These are phyloP conservation scores for Dexiosoma caninum DNA, from an alignment of 2,888 invertebrate species.

Conservation along the genomic window DNA sequence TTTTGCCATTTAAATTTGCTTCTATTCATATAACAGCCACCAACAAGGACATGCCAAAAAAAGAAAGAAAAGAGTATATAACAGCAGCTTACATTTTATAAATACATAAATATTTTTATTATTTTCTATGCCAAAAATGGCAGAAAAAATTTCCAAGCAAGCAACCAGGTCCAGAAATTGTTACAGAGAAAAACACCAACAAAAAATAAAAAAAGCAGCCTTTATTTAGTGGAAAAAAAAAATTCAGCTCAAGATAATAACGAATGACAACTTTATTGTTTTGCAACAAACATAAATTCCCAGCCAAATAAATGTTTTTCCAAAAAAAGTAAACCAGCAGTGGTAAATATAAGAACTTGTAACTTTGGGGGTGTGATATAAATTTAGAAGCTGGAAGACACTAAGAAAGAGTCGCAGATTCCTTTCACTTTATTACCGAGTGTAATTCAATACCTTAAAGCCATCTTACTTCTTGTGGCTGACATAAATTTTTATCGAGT, in stretches of 20 bases:
- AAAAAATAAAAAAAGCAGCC: constrained; percentile 15
- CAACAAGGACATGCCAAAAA: not conserved
- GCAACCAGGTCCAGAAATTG: not conserved
- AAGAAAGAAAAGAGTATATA: not conserved
- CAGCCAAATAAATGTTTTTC: constrained; percentile 48
- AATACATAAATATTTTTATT: not conserved
- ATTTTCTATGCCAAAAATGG: constrained; percentile 19
- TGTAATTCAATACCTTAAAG: constrained; percentile 59
- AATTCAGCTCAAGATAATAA: constrained; percentile 72
- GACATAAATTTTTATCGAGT: constrained; percentile 55
- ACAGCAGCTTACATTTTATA: constrained; percentile 37
- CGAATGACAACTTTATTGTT: constrained; percentile 75
- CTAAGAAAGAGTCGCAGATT: constrained; percentile 4
- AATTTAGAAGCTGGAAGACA: not conserved
- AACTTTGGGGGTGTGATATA: constrained; percentile 8
- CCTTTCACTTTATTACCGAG: constrained; percentile 44
- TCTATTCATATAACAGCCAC: constrained; percentile 15
- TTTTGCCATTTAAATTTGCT: constrained; percentile 28
- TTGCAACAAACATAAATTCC: constrained; percentile 61
- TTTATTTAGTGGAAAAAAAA: not conserved
- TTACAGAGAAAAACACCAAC: not conserved
- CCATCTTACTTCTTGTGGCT: constrained; percentile 55
- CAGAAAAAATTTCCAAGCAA: not conserved
- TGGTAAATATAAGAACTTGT: not conserved
- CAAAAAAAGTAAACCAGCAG: constrained; percentile 1